These are phyloP conservation scores for Erynnis tages DNA, from an alignment of 2,888 invertebrate species.

Conservation along the genomic window DNA sequence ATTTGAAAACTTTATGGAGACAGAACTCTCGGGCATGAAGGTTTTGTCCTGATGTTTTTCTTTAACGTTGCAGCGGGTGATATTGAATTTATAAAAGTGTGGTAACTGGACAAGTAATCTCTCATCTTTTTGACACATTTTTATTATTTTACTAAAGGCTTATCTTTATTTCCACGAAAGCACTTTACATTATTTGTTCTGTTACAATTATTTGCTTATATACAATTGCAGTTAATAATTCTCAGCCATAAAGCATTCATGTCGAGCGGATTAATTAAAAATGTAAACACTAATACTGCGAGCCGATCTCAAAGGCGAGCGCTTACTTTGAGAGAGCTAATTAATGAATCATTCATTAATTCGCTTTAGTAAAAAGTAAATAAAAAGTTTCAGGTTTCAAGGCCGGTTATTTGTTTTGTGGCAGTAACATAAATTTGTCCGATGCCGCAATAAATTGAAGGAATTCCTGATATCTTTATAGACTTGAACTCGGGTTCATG, in stretches of 20 bases:
- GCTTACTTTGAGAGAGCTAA: slow-evolving; percentile 1
- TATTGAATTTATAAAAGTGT: too few relatives aligned
- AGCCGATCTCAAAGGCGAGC: not conserved
- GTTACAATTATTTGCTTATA: too few relatives aligned
- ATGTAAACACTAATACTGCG: slow-evolving; percentile 5
- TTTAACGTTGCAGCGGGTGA: too few relatives aligned
- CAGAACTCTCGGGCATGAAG: too few relatives aligned
- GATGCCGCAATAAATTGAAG: slow-evolving; percentile 27
- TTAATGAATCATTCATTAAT: slow-evolving; percentile 19
- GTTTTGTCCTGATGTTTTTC: too few relatives aligned
- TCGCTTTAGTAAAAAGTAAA: not conserved
- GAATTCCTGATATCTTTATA: slow-evolving; percentile 28
- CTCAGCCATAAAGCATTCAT: not conserved
- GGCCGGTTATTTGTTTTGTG: slow-evolving; percentile 19
- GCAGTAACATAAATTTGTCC: slow-evolving; percentile 21
- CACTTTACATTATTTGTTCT: too few relatives aligned
- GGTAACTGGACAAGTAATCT: too few relatives aligned
- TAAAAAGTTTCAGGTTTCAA: too few relatives aligned
- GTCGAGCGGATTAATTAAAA: slow-evolving; percentile 11
- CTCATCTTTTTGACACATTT: too few relatives aligned
- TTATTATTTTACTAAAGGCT: too few relatives aligned
- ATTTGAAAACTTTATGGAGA: too few relatives aligned
- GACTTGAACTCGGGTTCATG: slow-evolving; percentile 30
- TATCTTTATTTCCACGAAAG: too few relatives aligned
- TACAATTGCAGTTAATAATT: not conserved